Base-by-base conservation (phyloP, 2,888 invertebrate genomes). In the Stenoptilia bipunctidactyla region DNA sequence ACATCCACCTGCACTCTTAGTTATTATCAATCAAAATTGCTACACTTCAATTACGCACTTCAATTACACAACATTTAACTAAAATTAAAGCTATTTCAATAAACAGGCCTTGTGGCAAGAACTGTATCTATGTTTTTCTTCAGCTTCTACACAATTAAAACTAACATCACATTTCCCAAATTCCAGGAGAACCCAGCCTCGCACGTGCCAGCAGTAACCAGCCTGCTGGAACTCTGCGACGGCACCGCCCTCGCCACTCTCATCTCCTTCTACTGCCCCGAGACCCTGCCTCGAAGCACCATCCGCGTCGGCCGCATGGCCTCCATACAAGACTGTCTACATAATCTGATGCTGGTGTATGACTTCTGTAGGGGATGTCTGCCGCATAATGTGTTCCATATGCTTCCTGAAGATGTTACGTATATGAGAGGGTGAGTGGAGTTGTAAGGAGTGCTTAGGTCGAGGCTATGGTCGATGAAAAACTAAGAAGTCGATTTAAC, bases 321-420 rank as follows among this genome's bases (percentile, higher is more conserved):
- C 30, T 92, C 91, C 45, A 90, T 94, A 45, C 92, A 94, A 51
- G 96, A 97, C 79, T 95, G 94, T 53, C 87, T 97, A 55, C 92
- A 96, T 82, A 97, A 97, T 83, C 88, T 97, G 40, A 89, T 92
- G 71, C 86, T 96, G 61, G 92, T 97, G 47, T 89, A 92, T 69
- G 89, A 92, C 64, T 97, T 97, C 85, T 96, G 96, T 68, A 86
- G 88, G 58, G 88, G 89, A 61, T 89, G 92, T 70, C 87, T 97
- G 70, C 95, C 96, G 57, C 90, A 92, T 66, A 90, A 92, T 61
- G 92, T 94, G 67, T 96, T 96, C 86, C 96, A 96, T 74, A 92
- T 97, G 88, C 89, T 92, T 76, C 93, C 95, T n/a, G 97, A 97
- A 73, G 97, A 98, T 73, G 90, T 97, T 52, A 92, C 96, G 30